Evolutionary conservation across 2,797 vertebrate genomes (phyloP).

Genomic region (Falco columbarius): DNA sequence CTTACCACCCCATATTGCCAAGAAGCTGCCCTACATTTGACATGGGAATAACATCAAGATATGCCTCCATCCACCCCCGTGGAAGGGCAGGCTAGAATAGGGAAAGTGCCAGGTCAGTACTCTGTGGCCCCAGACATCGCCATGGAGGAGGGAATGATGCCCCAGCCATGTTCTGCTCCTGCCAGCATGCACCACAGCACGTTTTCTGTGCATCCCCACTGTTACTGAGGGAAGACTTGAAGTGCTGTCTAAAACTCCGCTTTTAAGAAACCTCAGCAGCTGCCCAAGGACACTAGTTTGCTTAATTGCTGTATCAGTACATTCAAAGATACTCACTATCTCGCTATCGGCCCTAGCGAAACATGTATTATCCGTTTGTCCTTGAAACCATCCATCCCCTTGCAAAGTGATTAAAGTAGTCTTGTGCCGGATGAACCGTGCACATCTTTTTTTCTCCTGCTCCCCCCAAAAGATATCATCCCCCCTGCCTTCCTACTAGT

Average conservation of each 20-base stretch:
- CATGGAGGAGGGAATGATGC: neutral
- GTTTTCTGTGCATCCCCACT: neutral
- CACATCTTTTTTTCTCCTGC: neutral
- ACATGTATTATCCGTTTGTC: constrained; percentile 52
- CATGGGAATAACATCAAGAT: accelerated
- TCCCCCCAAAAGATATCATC: constrained; percentile 20
- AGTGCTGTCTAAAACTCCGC: constrained; percentile 12
- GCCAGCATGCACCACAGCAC: neutral
- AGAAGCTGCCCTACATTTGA: neutral
- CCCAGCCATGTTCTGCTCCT: neutral
- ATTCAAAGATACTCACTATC: constrained; percentile 29
- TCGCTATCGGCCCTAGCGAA: constrained; percentile 23
- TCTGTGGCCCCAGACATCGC: neutral
- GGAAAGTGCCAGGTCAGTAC: neutral
- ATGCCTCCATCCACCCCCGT: neutral
- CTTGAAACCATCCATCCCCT: constrained; percentile 57
- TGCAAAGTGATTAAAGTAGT: constrained; percentile 26
- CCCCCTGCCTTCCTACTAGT: neutral
- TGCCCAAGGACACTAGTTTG: constrained; percentile 60
- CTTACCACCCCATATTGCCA: accelerated
- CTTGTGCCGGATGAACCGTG: neutral
- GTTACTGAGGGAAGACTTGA: neutral
- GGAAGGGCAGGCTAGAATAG: neutral
- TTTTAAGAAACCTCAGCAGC: constrained; percentile 43
- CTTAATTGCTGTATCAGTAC: constrained; percentile 47